These are phyloP conservation scores for Phengaris arion DNA, from an alignment of 2,888 invertebrate genomes.

Conservation along the genomic window DNA sequence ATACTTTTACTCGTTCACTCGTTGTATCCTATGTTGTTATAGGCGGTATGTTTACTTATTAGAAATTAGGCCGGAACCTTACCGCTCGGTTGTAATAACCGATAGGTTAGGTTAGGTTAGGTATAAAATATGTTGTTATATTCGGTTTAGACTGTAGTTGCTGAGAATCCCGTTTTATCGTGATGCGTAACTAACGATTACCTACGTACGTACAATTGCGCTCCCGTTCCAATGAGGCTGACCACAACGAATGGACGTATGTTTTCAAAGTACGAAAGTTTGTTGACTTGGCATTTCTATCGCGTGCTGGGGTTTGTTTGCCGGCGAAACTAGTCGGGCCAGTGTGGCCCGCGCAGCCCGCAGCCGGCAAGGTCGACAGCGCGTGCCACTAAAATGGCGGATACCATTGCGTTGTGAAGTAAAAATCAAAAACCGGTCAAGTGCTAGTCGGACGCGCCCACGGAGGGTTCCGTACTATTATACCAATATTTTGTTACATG, in stretches of 20 bases:
- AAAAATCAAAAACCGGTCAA: no score
- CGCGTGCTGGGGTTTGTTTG: constrained; percentile 71
- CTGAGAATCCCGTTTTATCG: not conserved
- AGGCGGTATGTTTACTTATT: not conserved
- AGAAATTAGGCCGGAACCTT: not conserved
- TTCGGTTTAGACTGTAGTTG: not conserved
- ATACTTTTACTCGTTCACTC: no score
- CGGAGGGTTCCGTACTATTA: no score
- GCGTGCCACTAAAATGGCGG: constrained; percentile 58
- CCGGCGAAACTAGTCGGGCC: constrained; percentile 65
- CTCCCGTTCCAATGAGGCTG: not conserved
- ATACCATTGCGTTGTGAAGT: not conserved
- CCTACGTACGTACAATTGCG: not conserved
- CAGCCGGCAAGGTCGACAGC: constrained; percentile 73
- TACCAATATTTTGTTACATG: no score
- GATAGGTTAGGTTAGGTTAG: no score
- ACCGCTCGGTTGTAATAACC: no score
- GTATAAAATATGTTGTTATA: no score
- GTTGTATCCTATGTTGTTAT: no score
- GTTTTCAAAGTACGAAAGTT: constrained; percentile 40
- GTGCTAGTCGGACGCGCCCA: no score
- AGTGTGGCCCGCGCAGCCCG: constrained; percentile 57
- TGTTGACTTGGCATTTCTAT: constrained; percentile 55
- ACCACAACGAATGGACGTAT: constrained; percentile 9
- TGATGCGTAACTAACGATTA: not conserved